Conservation (phyloP, 2,888 invertebrate genomes). For the Timema podura region DNA sequence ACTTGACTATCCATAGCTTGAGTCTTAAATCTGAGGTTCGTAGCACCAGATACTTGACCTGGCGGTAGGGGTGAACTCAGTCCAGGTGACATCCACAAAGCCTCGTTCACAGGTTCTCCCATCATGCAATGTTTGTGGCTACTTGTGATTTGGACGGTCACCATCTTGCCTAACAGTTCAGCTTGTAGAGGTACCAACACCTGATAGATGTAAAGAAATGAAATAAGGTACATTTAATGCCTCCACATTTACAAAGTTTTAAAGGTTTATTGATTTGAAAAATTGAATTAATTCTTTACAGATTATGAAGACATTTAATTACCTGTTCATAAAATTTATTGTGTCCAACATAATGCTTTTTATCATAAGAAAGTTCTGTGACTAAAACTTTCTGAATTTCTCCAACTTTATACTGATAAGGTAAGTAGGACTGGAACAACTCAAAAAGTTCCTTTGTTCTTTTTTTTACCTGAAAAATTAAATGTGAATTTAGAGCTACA, state of each 20-base stretch:
- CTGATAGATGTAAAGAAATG: conserved; percentile 37
- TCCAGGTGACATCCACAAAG: not conserved
- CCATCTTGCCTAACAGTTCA: conserved; percentile 74
- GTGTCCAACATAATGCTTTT: conserved; percentile 86
- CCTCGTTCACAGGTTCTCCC: conserved; percentile 54
- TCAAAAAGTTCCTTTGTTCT: conserved; percentile 85
- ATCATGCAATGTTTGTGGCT: conserved; percentile 75
- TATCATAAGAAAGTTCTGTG: conserved; percentile 90
- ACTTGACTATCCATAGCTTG: no score
- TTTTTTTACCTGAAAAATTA: conserved; percentile 62
- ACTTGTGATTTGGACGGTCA: conserved; percentile 68
- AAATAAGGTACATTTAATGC: no score
- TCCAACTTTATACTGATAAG: conserved; percentile 63
- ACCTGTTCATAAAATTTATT: conserved; percentile 93
- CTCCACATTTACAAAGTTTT: not conserved
- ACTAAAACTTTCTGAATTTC: conserved; percentile 75
- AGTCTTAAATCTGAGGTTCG: not conserved
- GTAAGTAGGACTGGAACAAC: conserved; percentile 81
- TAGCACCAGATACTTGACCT: not conserved
- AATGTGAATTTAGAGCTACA: conserved; percentile 12
- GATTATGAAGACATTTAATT: conserved; percentile 1
- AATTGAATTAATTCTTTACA: not conserved
- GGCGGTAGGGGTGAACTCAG: not conserved
- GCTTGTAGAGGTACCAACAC: conserved; percentile 76
- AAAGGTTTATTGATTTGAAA: not conserved